Base-by-base conservation (phyloP, 2,113 vertebrate genomes). In the Cephalopholis sonnerati region DNA sequence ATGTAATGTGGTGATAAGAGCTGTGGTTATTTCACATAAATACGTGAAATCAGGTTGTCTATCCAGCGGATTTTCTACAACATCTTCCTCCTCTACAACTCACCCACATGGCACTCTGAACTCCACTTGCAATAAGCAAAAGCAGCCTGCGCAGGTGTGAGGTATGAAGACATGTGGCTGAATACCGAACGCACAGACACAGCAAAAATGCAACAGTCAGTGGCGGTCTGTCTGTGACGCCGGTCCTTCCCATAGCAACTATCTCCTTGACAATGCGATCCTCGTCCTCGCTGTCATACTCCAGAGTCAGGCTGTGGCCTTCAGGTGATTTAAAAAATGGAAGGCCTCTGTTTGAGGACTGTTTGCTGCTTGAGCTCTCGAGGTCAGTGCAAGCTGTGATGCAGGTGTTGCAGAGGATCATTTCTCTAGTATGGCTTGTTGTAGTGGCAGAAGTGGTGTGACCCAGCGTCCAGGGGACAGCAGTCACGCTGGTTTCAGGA, bases 81-180 rank as follows among this genome's bases (percentile, higher is more conserved):
- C 13, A 17, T 62, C 6, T 22, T 39, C 29, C 6, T 4, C 18
- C 3, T 12, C 16, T 0, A 16, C 48, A 24, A 90, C 94, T 95
- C 83, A 96, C 96, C 95, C 95, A 95, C 63, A 95, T 77, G 8
- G 77, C 74, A 4, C 73, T 92, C 86, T 96, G 95, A 53, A 96
- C 89, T 72, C 89, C 70, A n/a, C 89, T 90, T 25, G 96, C 94
- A 17, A 93, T 92, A 1, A 90, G 91, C 69, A 96, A 87, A 73
- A 96, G 89, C 16, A 96, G 93, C 22, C 93, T 87, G 20, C 96
- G 93, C 15, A 96, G 91, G 64, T 94, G 92, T 3, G 95, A 85
- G 4, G 87, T 91, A 2, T 84, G 87, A 54, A 92, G 93, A 54
- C 77, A 61, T 2, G 85, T 76, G 7, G 95, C 85, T 0, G 95